Conservation (phyloP, 1,140 invertebrate genomes). For the Linepithema humile region DNA sequence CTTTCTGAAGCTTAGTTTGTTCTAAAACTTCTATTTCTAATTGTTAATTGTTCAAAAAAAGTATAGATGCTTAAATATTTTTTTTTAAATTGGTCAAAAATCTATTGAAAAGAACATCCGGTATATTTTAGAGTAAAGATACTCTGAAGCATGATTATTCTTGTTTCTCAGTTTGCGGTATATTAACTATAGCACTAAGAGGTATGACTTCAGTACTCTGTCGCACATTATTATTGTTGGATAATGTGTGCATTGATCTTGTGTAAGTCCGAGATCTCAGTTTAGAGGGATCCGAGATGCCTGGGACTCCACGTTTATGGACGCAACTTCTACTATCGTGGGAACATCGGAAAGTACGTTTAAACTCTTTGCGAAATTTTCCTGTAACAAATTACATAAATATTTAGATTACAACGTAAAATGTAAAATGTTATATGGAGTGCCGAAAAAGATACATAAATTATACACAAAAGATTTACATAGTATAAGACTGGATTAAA, state of each 20-base stretch:
- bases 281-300: conserved; percentile 46
- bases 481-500: not conserved
- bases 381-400: conserved; percentile 83
- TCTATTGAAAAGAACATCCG: not conserved
- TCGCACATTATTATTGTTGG: conserved; percentile 72
- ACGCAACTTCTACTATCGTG: conserved; percentile 7
- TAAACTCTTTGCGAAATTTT: conserved; percentile 88
- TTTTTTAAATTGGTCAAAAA: not conserved
- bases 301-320: conserved; percentile 60
- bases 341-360: conserved; percentile 85
- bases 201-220: conserved; percentile 76
- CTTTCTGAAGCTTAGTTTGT: not conserved
- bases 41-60: not conserved
- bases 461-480: not conserved
- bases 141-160: too few relatives aligned
- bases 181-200: conserved; percentile 63
- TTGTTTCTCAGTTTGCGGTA: conserved; percentile 63
- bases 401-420: not conserved
- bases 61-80: too few relatives aligned
- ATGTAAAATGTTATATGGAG: not conserved
- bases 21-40: not conserved
- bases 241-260: conserved; percentile 59
- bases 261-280: conserved; percentile 62
- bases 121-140: not conserved
- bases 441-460: not conserved